Evolutionary conservation across 2,113 vertebrate genomes (phyloP), one percentile per base, ranked within the genome.

Genomic region (Pseudopodoces humilis): DNA sequence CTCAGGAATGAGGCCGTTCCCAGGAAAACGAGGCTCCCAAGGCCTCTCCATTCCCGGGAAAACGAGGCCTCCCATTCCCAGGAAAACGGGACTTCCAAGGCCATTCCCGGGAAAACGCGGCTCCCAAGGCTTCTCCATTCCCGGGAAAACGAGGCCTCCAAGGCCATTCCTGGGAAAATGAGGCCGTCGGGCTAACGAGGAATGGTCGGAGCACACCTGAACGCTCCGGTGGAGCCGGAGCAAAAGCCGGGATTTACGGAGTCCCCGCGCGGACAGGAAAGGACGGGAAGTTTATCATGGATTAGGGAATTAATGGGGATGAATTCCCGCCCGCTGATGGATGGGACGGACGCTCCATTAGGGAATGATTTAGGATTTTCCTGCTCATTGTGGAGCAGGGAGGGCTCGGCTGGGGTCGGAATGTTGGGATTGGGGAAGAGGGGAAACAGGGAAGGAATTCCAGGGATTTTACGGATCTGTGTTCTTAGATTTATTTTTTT

Each of bases 291-390:
- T 97, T 98, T 96, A 97, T 97, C 97, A 97, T 95, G 97, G 98
- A 76, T 96, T 98, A 96, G 94, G 98, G 97, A 98, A 95, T 95
- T 98, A 97, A 98, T 98, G 97, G 98, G 96, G 97, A 98, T 98
- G 97, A 95, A 98, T 98, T 96, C 97, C 97, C 97, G 91, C 93
- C 97, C 92, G 96, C 93, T 97, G 97, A 97, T 95, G 97, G 97
- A 97, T 98, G 97, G 94, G 95, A 92, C 86, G 96, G 95, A 13
- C 0, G 50, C 70, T 75, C 82, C 82, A 65, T 75, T 75, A 85
- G 83, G 83, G 83, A 50, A 43, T 41, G 83, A 65, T 49, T 58
- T n/a, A 24, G 83, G 60, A 41, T 41, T 65, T 20, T 28, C 59
- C 11, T 0, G 22, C 69, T 74, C 27, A 1, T 21, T 9, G 47